Percentiles rank a stretch among this genome's conserved stretches.
phyloP scores from a whole-genome alignment of 2,888 invertebrate genomes.

The Metacarcinus magister region DNA sequence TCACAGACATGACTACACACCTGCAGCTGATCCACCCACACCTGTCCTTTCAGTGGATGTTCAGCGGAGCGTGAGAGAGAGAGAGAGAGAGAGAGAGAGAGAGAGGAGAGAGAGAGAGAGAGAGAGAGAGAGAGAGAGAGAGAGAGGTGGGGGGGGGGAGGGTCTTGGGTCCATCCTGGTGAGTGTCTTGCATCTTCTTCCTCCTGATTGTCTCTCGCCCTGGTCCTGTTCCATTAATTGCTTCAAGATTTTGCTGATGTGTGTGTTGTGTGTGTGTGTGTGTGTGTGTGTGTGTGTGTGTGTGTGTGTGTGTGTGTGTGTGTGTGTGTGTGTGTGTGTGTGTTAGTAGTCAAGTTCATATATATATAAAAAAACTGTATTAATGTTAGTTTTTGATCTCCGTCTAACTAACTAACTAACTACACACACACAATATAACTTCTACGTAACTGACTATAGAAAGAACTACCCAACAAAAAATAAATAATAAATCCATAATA shows the following conservation, averaged over 20 bases:
- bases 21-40: not conserved
- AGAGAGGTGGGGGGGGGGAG: not conserved
- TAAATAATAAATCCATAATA: too few relatives aligned
- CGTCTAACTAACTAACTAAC: too few relatives aligned
- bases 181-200: not conserved
- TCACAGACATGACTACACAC: not conserved
- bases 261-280: not conserved
- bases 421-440: too few relatives aligned
- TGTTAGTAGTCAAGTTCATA: too few relatives aligned
- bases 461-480: too few relatives aligned
- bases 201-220: not conserved
- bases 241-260: not conserved
- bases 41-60: not conserved
- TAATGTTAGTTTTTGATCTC: too few relatives aligned
- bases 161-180: not conserved
- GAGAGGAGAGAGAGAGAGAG: slow-evolving; percentile 7
- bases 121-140: slow-evolving; percentile 43
- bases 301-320: slow-evolving; percentile 11
- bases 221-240: not conserved
- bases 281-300: slow-evolving; percentile 26
- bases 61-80: not conserved
- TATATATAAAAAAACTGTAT: too few relatives aligned
- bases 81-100: not conserved
- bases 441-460: too few relatives aligned
- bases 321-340: slow-evolving; percentile 2